These are phyloP conservation scores for Yponomeuta cagnagella DNA, from an alignment of 2,888 invertebrate genomes.

Conservation along the genomic window DNA sequence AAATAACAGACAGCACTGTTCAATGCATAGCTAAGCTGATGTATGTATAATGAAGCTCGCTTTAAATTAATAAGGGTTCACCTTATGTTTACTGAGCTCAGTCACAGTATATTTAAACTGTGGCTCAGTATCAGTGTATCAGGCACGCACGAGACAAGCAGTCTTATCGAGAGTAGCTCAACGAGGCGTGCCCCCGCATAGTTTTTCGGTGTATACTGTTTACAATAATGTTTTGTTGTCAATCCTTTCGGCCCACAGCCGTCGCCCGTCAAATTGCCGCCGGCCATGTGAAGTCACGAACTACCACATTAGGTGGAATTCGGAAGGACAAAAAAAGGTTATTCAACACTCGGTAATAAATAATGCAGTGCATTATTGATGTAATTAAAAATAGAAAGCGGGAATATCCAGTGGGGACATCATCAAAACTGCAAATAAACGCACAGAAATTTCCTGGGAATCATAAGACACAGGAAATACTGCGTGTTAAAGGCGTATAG, in stretches of 20 bases:
- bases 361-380: too few species aligned
- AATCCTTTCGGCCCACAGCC: slow-evolving; percentile 19
- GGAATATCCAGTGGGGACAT: too few species aligned
- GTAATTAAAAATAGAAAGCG: too few species aligned
- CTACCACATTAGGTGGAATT: neutral
- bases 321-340: neutral
- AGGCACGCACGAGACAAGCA: neutral
- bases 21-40: too few species aligned
- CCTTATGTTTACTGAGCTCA: too few species aligned
- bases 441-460: slow-evolving; percentile 18
- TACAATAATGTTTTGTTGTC: slow-evolving; percentile 5
- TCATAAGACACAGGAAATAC: slow-evolving; percentile 13
- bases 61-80: too few species aligned
- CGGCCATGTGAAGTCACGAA: slow-evolving; percentile 34
- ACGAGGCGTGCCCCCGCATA: slow-evolving; percentile 31
- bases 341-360: too few species aligned
- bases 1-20: too few species aligned
- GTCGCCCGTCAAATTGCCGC: slow-evolving; percentile 21
- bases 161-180: neutral
- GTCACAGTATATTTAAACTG: too few species aligned
- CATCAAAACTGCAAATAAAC: too few species aligned
- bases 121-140: too few species aligned
- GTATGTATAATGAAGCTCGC: too few species aligned
- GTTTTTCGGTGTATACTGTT: slow-evolving; percentile 23
- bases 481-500: neutral